Base-by-base conservation (phyloP, 37 sponge, comb jelly and placozoan genomes). In the Oscarella lobularis region DNA sequence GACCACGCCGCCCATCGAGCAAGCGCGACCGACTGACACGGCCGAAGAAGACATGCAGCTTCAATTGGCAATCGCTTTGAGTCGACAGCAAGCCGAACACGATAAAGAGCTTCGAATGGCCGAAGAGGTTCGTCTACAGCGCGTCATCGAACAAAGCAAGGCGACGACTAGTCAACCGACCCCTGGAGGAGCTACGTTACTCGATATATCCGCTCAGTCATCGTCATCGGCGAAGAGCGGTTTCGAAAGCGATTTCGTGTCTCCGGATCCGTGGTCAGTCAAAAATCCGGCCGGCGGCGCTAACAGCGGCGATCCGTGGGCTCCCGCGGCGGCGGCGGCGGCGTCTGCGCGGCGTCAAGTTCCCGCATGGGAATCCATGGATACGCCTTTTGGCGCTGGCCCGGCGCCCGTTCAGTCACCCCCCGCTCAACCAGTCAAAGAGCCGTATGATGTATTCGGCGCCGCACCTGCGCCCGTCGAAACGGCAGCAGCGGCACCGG, bases 41-140 rank as follows among this genome's bases (percentile, higher is more conserved):
- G 87, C 73, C 54, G 99, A 98, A 36, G 99, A 98, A 40, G 95
- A 88, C 68, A 39, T 98, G 76, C 99, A 98, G 80, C 79, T 98
- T 37, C 82, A 85, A 69, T 81, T 98, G 67, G 99, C 99, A 3
- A 73, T 98, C 9, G 84, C 86, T 67, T 86, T 98, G 67, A 91
- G 92, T 36, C 91, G 89, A 37, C 85, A 98, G 67, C 89, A 88
- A 69, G 91, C 94, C 0, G 92, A 98, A 1, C 78, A 88, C 39
- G 87, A 88, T 20, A 27, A 9, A 20, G 60, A 48, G 60, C 20
- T 48, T 27, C 60, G 60, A 9, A 48, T 48, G 14, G 20, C 14
- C 60, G 60, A 48, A 20, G 60, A 48, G 60, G 14, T 27, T 9
- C 60, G 60, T 20, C 9, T 48, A 48, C 60, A 48, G 60, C 14